Evolutionary conservation across 2,888 invertebrate species (phyloP).

Genomic region (Brachypalpus laphriformis): DNA sequence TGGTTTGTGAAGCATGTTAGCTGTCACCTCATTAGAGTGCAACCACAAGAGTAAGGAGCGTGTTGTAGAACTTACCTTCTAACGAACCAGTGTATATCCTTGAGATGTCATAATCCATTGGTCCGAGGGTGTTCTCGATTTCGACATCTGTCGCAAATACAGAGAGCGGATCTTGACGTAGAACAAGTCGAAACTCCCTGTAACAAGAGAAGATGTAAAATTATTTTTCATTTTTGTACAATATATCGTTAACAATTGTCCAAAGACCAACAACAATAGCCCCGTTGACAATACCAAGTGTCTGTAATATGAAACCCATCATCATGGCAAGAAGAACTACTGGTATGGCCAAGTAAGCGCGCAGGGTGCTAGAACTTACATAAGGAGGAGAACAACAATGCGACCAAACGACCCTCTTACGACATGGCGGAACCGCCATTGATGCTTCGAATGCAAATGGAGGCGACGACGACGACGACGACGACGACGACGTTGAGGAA

Average conservation of each 20-base stretch:
- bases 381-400: slow-evolving; percentile 3
- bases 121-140: slow-evolving; percentile 89
- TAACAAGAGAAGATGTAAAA: slow-evolving; percentile 78
- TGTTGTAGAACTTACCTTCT: slow-evolving; percentile 85
- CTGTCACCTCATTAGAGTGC: slow-evolving; percentile 66
- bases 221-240: slow-evolving; percentile 46
- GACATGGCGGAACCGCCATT: slow-evolving; percentile 8
- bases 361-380: slow-evolving; percentile 1
- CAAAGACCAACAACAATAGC: slow-evolving; percentile 22
- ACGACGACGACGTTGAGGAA: too few relatives aligned
- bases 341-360: background rate
- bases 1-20: slow-evolving; percentile 53
- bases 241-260: slow-evolving; percentile 45
- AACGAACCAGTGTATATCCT: slow-evolving; percentile 90
- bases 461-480: too few relatives aligned
- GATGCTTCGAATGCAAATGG: slow-evolving; percentile 14
- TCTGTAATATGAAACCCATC: slow-evolving; percentile 47
- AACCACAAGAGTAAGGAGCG: slow-evolving; percentile 42
- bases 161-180: slow-evolving; percentile 88
- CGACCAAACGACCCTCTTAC: background rate
- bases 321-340: slow-evolving; percentile 13
- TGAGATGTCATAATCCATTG: slow-evolving; percentile 88
- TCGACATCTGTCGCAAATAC: slow-evolving; percentile 90
- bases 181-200: slow-evolving; percentile 90
- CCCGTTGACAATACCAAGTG: background rate